These are phyloP conservation scores for Thereva unica DNA, from an alignment of 2,888 invertebrate genomes.

Conservation along the genomic window DNA sequence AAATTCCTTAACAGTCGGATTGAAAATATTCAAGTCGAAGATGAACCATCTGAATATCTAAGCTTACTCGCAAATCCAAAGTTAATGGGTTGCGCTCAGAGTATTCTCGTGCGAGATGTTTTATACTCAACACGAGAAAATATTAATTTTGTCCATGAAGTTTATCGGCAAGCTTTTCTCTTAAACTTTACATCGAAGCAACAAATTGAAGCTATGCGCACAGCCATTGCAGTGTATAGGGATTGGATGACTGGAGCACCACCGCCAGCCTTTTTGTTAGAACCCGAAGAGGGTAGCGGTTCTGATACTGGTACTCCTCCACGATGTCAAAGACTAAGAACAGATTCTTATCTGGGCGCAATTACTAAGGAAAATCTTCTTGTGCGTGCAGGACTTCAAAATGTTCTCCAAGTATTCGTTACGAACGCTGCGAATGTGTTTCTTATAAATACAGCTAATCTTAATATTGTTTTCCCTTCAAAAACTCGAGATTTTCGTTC, in stretches of 20 bases:
- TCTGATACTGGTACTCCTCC: constrained; percentile 55
- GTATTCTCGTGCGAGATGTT: constrained; percentile 80
- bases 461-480: constrained; percentile 62
- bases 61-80: constrained; percentile 46
- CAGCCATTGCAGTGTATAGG: constrained; percentile 89
- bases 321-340: constrained; percentile 66
- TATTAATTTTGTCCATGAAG: constrained; percentile 92
- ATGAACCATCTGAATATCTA: constrained; percentile 51
- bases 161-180: constrained; percentile 90
- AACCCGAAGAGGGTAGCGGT: constrained; percentile 63
- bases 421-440: constrained; percentile 96
- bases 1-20: constrained; percentile 56
- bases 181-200: constrained; percentile 72
- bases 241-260: constrained; percentile 90
- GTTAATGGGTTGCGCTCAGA: constrained; percentile 53
- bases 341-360: constrained; percentile 85
- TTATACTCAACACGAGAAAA: constrained; percentile 86
- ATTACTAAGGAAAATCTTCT: constrained; percentile 78
- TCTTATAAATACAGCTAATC: constrained; percentile 63
- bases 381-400: constrained; percentile 82
- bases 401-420: constrained; percentile 69
- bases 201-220: constrained; percentile 83
- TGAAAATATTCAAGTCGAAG: constrained; percentile 54
- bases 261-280: constrained; percentile 79
- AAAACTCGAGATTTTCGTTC: constrained; percentile 64